Evolutionary conservation across 2,797 vertebrate genomes (phyloP).

Genomic region (Scleropages formosus): DNA sequence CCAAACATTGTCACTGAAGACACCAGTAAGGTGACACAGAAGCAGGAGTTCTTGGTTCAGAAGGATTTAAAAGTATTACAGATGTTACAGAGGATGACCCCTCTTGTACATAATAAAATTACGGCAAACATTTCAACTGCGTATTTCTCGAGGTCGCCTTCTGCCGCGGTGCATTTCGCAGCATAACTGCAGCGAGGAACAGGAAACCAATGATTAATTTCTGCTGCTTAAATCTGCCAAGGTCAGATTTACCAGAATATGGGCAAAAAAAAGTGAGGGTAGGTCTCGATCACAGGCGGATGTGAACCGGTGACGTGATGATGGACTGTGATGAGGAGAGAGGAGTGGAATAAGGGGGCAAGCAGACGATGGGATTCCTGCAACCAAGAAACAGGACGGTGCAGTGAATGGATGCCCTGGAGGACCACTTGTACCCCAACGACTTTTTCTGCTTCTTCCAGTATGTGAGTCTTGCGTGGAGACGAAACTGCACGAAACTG

Average conservation of each 20-base stretch:
- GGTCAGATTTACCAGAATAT: background rate
- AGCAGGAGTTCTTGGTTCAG: too few relatives aligned
- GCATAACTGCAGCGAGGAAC: background rate
- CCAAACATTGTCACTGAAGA: too few relatives aligned
- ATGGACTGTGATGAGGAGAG: background rate
- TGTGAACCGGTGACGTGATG: too few relatives aligned
- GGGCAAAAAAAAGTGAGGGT: background rate
- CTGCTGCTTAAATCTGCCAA: background rate
- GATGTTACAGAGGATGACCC: too few relatives aligned
- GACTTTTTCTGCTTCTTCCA: background rate
- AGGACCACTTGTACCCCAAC: background rate
- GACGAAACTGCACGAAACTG: background rate
- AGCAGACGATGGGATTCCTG: background rate
- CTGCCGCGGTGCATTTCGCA: background rate
- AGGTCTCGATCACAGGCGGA: background rate
- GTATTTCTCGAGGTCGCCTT: background rate
- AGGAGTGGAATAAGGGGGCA: background rate
- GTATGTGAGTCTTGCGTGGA: background rate
- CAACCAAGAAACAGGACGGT: background rate
- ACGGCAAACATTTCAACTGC: conserved; percentile 2
- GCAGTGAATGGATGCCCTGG: background rate
- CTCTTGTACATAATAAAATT: background rate
- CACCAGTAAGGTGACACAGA: too few relatives aligned
- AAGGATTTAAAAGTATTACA: too few relatives aligned
- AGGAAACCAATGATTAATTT: background rate